Evolutionary conservation across 2,888 invertebrate species (phyloP), one percentile per base, ranked within the genome.

Genomic region (Dilophus febrilis): DNA sequence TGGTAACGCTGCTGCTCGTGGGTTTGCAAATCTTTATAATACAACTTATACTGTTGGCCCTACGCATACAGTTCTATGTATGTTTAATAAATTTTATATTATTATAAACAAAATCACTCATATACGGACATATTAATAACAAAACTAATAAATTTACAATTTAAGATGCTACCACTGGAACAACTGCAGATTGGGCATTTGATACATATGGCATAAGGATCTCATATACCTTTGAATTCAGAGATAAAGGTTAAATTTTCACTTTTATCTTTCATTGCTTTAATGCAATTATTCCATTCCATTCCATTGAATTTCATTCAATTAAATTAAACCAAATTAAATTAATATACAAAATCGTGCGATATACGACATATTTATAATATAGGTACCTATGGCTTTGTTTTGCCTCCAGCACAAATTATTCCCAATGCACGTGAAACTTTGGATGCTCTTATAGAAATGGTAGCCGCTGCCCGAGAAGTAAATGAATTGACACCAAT

Each of bases 111-210:
- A n/a, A n/a, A n/a, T n/a, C n/a, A n/a, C n/a, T n/a, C n/a, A n/a
- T n/a, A n/a, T n/a, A n/a, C n/a, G n/a, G n/a, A n/a, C n/a, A n/a
- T n/a, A n/a, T n/a, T n/a, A n/a, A n/a, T n/a, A n/a, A n/a, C n/a
- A n/a, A n/a, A n/a, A n/a, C n/a, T n/a, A n/a, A n/a, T n/a, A n/a
- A n/a, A n/a, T n/a, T n/a, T n/a, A n/a, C 18, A 6, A 22, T 22
- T 22, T 22, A 22, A 78, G 78, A 77, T 55, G 62, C 68, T 1
- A 73, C 77, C 1, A 72, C 74, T 7, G 84, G 84, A 1, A 65
- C 68, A 3, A 70, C 74, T 16, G 65, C 72, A 45, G 88, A 90
- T 53, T 88, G 82, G 78, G 80, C 72, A 0, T 79, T 83, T 50
- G 75, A 71, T 7, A 67, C 61, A 0, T 71, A 69, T 38, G 71